A percentile compares a stretch with the other conserved stretches of the same genome.
These are phyloP conservation scores for Halocynthia roretzi DNA, from an alignment of 23 tunicate genomes.

Conservation along the genomic window DNA sequence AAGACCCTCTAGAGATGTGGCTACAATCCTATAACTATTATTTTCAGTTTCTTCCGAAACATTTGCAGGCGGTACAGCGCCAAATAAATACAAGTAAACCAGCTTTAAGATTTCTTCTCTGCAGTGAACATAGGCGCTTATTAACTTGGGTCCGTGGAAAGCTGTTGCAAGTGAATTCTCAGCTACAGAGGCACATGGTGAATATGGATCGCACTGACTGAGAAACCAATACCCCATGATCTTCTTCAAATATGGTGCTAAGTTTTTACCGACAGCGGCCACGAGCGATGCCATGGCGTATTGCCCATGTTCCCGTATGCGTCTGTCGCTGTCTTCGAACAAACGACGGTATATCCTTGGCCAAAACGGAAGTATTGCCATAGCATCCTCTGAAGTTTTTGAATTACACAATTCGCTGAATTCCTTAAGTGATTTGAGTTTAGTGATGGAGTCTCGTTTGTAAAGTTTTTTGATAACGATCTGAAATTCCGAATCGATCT, in stretches of 20 bases:
- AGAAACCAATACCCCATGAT: slow-evolving; percentile 88
- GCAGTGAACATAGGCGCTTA: slow-evolving; percentile 43
- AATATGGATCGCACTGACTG: slow-evolving; percentile 65
- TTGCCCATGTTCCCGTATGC: slow-evolving; percentile 64
- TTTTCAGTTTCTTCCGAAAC: slow-evolving; percentile 21
- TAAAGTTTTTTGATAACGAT: slow-evolving; percentile 59
- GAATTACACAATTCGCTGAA: slow-evolving; percentile 30
- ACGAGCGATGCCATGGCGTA: slow-evolving; percentile 32
- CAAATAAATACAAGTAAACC: slow-evolving; percentile 30
- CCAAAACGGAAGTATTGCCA: slow-evolving; percentile 67
- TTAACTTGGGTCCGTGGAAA: slow-evolving; percentile 51
- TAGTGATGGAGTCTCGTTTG: slow-evolving; percentile 87
- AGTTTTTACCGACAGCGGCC: slow-evolving; percentile 37
- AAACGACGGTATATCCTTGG: slow-evolving; percentile 54
- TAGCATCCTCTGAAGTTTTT: slow-evolving; percentile 5
- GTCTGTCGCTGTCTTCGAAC: slow-evolving; percentile 56
- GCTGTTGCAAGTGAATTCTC: slow-evolving; percentile 37
- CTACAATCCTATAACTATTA: slow-evolving; percentile 29
- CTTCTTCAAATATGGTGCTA: slow-evolving; percentile 70
- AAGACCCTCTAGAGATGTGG: slow-evolving; percentile 48
- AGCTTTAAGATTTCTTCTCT: slow-evolving; percentile 53
- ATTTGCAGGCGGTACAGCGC: neutral
- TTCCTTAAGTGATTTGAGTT: slow-evolving; percentile 63
- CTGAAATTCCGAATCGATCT: slow-evolving; percentile 50
- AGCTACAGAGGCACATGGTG: slow-evolving; percentile 60